phyloP scores from a whole-genome alignment of 2,888 invertebrate species.

The Nephrotoma flavescens region DNA sequence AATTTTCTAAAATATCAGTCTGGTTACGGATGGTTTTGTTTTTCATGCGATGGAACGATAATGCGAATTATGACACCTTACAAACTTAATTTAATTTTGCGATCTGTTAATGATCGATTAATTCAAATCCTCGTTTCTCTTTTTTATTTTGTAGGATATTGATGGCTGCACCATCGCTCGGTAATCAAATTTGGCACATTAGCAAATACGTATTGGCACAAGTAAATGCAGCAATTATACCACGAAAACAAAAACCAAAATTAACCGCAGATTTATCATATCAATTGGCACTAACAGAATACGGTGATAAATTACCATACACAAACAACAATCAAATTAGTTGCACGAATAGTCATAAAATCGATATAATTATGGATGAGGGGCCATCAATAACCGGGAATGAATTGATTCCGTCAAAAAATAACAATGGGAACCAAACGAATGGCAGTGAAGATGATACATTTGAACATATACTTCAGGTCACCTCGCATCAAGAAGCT shows the following conservation, averaged over 20 bases:
- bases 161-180: constrained; percentile 25
- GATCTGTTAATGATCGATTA: neutral
- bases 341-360: constrained; percentile 2
- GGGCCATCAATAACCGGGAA: neutral
- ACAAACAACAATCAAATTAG: neutral
- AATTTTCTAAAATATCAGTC: no score
- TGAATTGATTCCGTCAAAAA: neutral
- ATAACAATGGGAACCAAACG: neutral
- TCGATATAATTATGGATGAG: constrained; percentile 8
- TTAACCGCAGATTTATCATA: constrained; percentile 42
- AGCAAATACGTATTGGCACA: constrained; percentile 46
- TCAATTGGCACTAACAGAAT: constrained; percentile 50
- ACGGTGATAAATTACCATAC: constrained; percentile 21
- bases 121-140: neutral
- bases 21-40: neutral
- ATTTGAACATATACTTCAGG: constrained; percentile 56
- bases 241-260: constrained; percentile 22
- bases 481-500: constrained; percentile 75
- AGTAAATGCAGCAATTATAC: constrained; percentile 36
- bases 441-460: constrained; percentile 37
- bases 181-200: constrained; percentile 34
- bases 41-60: neutral
- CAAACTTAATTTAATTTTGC: neutral
- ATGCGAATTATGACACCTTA: neutral
- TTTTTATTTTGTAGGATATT: constrained; percentile 20